Evolutionary conservation across 2,888 invertebrate species (phyloP).

Genomic region (Ormyrus pomaceus): DNA sequence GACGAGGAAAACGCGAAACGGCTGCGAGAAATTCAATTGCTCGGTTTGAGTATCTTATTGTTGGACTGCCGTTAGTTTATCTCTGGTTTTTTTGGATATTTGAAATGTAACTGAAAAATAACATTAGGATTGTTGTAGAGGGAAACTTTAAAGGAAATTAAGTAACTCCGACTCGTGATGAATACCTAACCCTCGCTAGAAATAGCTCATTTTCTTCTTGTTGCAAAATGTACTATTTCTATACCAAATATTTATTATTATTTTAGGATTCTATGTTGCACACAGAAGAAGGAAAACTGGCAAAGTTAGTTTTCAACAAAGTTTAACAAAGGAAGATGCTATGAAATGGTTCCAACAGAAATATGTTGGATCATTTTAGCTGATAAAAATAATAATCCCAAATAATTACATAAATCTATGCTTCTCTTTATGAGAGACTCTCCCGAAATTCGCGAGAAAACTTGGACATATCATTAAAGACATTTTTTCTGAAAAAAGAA

Average conservation of each 20-base stretch:
- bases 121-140: too few species aligned
- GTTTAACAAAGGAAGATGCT: constrained; percentile 97
- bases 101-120: too few species aligned
- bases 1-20: too few species aligned
- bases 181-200: too few species aligned
- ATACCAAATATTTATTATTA: constrained; percentile 15
- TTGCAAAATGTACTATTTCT: constrained; percentile 33
- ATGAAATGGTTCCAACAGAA: constrained; percentile 99
- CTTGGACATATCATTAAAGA: constrained; percentile 41
- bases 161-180: too few species aligned
- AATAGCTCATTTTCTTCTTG: too few species aligned
- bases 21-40: too few species aligned
- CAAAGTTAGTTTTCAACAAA: constrained; percentile 95
- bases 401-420: constrained; percentile 19
- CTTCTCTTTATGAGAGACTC: constrained; percentile 21
- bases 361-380: constrained; percentile 98
- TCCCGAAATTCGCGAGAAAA: constrained; percentile 25
- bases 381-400: constrained; percentile 82
- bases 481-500: constrained; percentile 40
- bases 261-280: constrained; percentile 94
- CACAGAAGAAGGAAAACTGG: constrained; percentile 96
- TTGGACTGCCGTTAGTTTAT: too few species aligned
- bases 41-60: too few species aligned
- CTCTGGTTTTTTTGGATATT: too few species aligned
- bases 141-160: too few species aligned